phyloP scores from a whole-genome alignment of 2,888 invertebrate species.

The Epirrhoe tristata region DNA sequence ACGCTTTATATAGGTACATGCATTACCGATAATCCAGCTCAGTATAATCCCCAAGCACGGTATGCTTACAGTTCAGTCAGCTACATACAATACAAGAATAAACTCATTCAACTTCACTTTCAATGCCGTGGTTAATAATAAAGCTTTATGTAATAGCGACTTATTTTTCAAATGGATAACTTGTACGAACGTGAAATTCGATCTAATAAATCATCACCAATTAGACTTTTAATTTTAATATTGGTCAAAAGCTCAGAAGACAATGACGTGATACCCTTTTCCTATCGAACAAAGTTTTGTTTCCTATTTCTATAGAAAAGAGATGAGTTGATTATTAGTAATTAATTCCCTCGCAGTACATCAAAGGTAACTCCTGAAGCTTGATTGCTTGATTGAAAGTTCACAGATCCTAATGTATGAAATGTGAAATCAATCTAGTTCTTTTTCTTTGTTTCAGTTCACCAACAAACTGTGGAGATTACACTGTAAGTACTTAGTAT shows the following conservation, averaged over 20 bases:
- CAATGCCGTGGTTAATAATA: too few relatives aligned
- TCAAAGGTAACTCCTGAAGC: not conserved
- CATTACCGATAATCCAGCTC: not conserved
- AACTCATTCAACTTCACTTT: too few relatives aligned
- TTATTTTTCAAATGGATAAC: too few relatives aligned
- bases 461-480: conserved; percentile 73
- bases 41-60: not conserved
- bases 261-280: too few relatives aligned
- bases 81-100: not conserved
- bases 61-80: not conserved
- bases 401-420: conserved; percentile 13
- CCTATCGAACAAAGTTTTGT: too few relatives aligned
- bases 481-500: conserved; percentile 68
- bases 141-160: too few relatives aligned
- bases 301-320: too few relatives aligned
- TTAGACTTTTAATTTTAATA: too few relatives aligned
- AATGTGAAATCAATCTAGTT: conserved; percentile 2
- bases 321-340: too few relatives aligned
- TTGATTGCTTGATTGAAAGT: conserved; percentile 10
- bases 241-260: too few relatives aligned
- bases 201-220: too few relatives aligned
- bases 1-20: not conserved
- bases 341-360: not conserved
- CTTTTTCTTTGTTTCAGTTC: conserved; percentile 63
- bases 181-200: too few relatives aligned